Conservation (phyloP, 2,888 invertebrate genomes). For the Margaritifera margaritifera region DNA sequence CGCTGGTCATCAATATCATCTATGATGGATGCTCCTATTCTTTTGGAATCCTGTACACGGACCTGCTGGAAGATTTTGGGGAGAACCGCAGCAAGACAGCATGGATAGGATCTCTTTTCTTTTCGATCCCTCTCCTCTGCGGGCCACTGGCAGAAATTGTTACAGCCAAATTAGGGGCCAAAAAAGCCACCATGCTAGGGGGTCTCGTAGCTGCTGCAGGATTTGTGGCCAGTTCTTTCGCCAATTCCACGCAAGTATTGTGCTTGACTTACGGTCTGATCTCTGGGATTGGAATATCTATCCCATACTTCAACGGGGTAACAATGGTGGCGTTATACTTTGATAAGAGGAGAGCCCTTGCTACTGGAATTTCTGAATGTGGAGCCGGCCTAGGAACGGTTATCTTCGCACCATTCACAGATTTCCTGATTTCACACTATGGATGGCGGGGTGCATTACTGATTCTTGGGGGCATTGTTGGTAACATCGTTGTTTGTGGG, state of each 20-base stretch:
- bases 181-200: slow-evolving; percentile 61
- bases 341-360: slow-evolving; percentile 64
- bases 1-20: slow-evolving; percentile 90
- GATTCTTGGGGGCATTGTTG: slow-evolving; percentile 57
- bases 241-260: slow-evolving; percentile 54
- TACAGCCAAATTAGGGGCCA: slow-evolving; percentile 61
- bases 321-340: slow-evolving; percentile 69
- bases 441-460: slow-evolving; percentile 66
- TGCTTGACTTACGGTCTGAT: slow-evolving; percentile 66
- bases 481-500: slow-evolving; percentile 62
- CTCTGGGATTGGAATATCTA: slow-evolving; percentile 66
- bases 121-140: slow-evolving; percentile 86
- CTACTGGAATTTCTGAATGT: slow-evolving; percentile 67
- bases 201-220: slow-evolving; percentile 64
- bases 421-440: slow-evolving; percentile 58
- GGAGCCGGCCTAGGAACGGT: slow-evolving; percentile 68
- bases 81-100: slow-evolving; percentile 89
- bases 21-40: slow-evolving; percentile 94
- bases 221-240: slow-evolving; percentile 58
- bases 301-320: slow-evolving; percentile 68
- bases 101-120: slow-evolving; percentile 91
- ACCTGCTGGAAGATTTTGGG: slow-evolving; percentile 87
- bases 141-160: slow-evolving; percentile 64
- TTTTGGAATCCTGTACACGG: slow-evolving; percentile 90
- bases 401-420: slow-evolving; percentile 63